phyloP scores from a whole-genome alignment of 1,140 invertebrate genomes.

The Gryllus bimaculatus region DNA sequence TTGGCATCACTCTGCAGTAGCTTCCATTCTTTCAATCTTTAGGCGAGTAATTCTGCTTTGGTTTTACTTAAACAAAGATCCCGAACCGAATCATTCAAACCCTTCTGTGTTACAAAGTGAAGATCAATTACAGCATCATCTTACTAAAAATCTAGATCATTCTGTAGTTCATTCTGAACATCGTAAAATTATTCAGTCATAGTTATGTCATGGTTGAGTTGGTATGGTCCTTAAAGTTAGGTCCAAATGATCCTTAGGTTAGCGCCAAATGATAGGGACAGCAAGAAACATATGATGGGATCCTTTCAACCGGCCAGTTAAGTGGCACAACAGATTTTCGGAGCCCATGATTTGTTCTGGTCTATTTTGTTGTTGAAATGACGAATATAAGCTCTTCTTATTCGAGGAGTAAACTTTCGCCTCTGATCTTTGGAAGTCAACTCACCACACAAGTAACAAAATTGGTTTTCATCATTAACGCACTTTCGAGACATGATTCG shows the following conservation, averaged over 20 bases:
- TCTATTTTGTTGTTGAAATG: conserved; percentile 1
- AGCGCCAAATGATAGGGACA: no score
- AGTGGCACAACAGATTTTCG: background rate
- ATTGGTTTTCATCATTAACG: no score
- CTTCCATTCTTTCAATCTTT: no score
- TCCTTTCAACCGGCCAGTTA: no score
- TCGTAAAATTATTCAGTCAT: background rate
- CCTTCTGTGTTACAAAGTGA: background rate
- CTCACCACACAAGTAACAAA: no score
- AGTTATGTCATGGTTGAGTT: background rate
- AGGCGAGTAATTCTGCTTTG: background rate
- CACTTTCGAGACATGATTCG: background rate
- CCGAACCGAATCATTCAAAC: background rate
- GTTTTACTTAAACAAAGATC: background rate
- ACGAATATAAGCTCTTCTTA: background rate
- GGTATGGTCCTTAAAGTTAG: conserved; percentile 7
- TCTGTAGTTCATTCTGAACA: background rate
- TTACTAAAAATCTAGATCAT: background rate
- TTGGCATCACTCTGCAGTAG: background rate
- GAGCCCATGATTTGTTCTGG: background rate
- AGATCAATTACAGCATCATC: background rate
- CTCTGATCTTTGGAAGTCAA: no score
- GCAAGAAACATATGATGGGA: no score
- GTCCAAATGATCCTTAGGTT: background rate
- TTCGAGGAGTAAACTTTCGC: background rate